Evolutionary conservation across 2,888 invertebrate genomes (phyloP).

Genomic region (Petrophora chlorosata): DNA sequence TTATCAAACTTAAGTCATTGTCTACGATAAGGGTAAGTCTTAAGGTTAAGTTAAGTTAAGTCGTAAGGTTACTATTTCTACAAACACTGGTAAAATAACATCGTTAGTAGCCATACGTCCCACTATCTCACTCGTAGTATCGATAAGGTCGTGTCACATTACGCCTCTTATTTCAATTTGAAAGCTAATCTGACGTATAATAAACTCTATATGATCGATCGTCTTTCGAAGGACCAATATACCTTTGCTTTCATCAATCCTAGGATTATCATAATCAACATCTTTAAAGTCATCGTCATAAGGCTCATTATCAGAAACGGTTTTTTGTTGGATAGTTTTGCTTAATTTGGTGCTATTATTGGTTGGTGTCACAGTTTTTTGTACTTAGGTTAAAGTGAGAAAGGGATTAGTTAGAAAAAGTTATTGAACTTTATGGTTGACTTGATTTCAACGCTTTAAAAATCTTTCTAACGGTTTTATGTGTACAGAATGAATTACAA

Average conservation of each 20-base stretch:
- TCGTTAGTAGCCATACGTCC: conserved; percentile 19
- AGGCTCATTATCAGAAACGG: conserved; percentile 35
- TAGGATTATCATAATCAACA: conserved; percentile 7
- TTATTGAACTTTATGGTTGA: conserved; percentile 70
- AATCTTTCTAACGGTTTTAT: no score
- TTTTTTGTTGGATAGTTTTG: conserved; percentile 35
- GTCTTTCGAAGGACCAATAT: conserved; percentile 41
- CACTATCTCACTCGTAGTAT: conserved; percentile 35
- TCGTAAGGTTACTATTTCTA: no score
- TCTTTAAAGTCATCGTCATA: conserved; percentile 28
- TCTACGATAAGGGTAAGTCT: no score
- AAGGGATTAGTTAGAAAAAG: conserved; percentile 42
- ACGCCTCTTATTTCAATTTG: conserved; percentile 56
- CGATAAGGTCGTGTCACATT: conserved; percentile 60
- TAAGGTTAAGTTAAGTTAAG: no score
- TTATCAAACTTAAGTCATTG: no score
- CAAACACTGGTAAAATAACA: neutral
- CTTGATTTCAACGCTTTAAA: conserved; percentile 41
- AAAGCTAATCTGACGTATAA: conserved; percentile 72
- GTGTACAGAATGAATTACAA: no score
- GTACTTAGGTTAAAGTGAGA: conserved; percentile 55
- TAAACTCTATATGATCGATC: conserved; percentile 71
- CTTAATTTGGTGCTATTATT: conserved; percentile 2
- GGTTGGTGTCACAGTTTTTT: conserved; percentile 54
- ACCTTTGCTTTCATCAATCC: conserved; percentile 15